These are phyloP conservation scores for Heptranchias perlo DNA, from an alignment of 2,113 vertebrate species.

Conservation along the genomic window DNA sequence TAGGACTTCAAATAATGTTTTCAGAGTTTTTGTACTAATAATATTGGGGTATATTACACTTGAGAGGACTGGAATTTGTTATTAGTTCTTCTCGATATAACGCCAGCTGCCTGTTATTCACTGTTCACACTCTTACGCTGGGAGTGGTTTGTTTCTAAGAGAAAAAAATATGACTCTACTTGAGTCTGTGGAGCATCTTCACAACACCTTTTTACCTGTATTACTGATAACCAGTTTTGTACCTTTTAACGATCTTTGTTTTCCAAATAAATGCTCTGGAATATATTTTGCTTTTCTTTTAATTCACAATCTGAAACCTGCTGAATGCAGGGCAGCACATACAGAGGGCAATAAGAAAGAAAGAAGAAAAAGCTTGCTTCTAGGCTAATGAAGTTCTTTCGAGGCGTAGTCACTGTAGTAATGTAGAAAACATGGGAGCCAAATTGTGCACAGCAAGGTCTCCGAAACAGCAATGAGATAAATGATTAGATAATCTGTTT, in stretches of 20 bases:
- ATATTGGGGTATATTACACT: no score
- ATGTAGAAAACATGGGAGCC: neutral
- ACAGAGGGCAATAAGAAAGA: neutral
- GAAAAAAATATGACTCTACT: neutral
- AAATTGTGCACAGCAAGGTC: neutral
- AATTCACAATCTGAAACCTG: neutral
- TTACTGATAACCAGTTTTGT: neutral
- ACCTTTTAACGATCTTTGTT: neutral
- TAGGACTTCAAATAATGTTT: neutral
- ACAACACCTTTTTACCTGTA: neutral
- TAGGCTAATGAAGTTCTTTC: neutral
- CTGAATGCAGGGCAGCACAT: neutral
- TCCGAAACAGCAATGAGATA: neutral
- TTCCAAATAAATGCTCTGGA: conserved; percentile 7
- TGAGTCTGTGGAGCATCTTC: neutral
- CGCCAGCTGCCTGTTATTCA: neutral
- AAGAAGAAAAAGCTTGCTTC: neutral
- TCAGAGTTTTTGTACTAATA: neutral
- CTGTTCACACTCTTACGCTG: neutral
- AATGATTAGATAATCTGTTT: neutral
- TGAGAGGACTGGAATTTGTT: neutral
- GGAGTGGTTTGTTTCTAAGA: neutral
- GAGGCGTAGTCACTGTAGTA: neutral
- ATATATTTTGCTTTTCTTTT: neutral
- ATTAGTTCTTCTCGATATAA: neutral